phyloP scores from a whole-genome alignment of 2,113 vertebrate species.

The Poecile atricapillus region DNA sequence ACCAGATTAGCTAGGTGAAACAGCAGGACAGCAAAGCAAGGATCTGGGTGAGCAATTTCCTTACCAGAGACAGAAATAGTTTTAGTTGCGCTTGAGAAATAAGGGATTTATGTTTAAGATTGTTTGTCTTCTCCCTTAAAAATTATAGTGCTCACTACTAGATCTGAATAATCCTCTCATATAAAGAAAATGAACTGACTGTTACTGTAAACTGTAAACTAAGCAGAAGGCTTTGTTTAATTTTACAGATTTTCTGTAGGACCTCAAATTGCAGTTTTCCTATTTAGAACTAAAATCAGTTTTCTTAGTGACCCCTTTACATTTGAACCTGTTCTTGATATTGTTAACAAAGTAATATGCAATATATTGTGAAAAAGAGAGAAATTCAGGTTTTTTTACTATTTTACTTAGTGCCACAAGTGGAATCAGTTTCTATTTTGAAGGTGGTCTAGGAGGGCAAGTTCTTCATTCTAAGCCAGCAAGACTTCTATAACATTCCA shows the following conservation, averaged over 20 bases:
- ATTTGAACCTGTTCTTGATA: background rate
- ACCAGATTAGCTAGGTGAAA: background rate
- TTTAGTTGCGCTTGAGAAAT: background rate
- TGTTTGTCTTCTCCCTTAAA: background rate
- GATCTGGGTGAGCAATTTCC: background rate
- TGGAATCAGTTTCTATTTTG: background rate
- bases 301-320: background rate
- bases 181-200: background rate
- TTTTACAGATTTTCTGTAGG: background rate
- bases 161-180: background rate
- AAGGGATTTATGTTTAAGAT: background rate
- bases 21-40: background rate
- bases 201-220: background rate
- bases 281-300: background rate
- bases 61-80: background rate
- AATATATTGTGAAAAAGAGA: background rate
- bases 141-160: background rate
- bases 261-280: background rate
- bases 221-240: background rate
- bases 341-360: background rate
- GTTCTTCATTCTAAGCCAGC: background rate
- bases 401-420: background rate
- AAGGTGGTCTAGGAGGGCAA: background rate
- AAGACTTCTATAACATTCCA: background rate
- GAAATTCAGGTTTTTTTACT: accelerated